A percentile compares a stretch with the other conserved stretches of the same genome.
These are phyloP conservation scores for Delia radicum DNA, from an alignment of 1,140 invertebrate genomes.

Conservation along the genomic window DNA sequence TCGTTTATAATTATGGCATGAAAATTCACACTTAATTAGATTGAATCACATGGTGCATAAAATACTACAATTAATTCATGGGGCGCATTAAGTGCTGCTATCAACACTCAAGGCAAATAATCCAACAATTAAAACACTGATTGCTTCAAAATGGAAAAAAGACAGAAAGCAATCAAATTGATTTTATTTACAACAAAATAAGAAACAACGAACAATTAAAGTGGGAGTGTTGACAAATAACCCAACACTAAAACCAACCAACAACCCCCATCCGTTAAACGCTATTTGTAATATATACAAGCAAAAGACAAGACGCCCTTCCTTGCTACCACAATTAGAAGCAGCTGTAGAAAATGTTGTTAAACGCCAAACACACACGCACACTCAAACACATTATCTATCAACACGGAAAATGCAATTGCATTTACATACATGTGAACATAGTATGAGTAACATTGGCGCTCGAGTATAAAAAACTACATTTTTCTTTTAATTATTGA, in stretches of 20 bases:
- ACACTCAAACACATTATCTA: too few species aligned
- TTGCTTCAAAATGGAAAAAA: background rate
- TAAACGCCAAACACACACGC: background rate
- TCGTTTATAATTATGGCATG: background rate
- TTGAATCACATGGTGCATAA: background rate
- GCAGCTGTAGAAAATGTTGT: background rate
- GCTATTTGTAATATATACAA: too few species aligned
- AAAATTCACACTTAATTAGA: background rate
- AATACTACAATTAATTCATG: background rate
- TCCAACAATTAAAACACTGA: background rate
- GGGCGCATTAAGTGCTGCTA: background rate
- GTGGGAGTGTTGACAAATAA: slow-evolving; percentile 3
- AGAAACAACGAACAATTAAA: background rate
- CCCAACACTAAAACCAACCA: background rate
- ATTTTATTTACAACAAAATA: background rate
- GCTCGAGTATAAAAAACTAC: background rate
- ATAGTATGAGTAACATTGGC: background rate
- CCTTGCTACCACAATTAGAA: background rate
- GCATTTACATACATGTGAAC: background rate
- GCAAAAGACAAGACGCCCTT: background rate
- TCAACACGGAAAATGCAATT: background rate
- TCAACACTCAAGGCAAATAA: background rate
- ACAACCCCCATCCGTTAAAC: background rate
- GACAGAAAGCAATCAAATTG: background rate
- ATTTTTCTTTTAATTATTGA: background rate